These are phyloP conservation scores for Pristionchus pacificus DNA, from an alignment of 1,140 invertebrate genomes.

Conservation along the genomic window DNA sequence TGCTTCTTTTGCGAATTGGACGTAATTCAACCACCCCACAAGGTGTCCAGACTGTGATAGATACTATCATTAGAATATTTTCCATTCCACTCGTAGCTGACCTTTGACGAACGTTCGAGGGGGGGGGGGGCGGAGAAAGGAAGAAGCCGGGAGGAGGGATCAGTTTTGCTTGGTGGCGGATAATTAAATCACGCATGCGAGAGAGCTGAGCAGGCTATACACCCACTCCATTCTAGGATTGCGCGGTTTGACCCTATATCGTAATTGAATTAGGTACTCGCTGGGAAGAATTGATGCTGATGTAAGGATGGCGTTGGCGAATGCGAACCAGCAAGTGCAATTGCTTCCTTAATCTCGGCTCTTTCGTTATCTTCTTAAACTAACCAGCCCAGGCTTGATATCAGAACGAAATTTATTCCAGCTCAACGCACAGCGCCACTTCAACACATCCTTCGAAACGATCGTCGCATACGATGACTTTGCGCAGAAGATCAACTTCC, in stretches of 20 bases:
- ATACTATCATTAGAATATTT: too few species aligned
- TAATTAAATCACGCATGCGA: too few species aligned
- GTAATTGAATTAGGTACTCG: background rate
- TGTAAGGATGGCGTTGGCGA: background rate
- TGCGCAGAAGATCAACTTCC: conserved; percentile 34
- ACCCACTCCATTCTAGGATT: background rate
- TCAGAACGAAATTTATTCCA: background rate
- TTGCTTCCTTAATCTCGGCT: background rate
- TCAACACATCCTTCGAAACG: conserved; percentile 34
- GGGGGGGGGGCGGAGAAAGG: too few species aligned
- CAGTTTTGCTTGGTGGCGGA: too few species aligned
- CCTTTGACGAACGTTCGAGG: too few species aligned
- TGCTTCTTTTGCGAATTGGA: background rate
- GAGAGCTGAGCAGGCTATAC: too few species aligned
- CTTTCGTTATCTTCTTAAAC: too few species aligned
- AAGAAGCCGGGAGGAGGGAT: too few species aligned
- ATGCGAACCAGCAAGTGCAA: background rate
- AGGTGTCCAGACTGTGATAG: background rate
- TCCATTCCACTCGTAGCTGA: too few species aligned
- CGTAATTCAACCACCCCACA: background rate
- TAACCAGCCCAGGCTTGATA: too few species aligned
- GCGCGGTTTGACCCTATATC: background rate
- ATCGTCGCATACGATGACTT: conserved; percentile 33
- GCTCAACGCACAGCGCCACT: conserved; percentile 20
- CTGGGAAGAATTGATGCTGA: background rate